Evolutionary conservation across 2,888 invertebrate species (phyloP), one percentile per base, ranked within the genome.

Genomic region (Hirtodrosophila histrioides): DNA sequence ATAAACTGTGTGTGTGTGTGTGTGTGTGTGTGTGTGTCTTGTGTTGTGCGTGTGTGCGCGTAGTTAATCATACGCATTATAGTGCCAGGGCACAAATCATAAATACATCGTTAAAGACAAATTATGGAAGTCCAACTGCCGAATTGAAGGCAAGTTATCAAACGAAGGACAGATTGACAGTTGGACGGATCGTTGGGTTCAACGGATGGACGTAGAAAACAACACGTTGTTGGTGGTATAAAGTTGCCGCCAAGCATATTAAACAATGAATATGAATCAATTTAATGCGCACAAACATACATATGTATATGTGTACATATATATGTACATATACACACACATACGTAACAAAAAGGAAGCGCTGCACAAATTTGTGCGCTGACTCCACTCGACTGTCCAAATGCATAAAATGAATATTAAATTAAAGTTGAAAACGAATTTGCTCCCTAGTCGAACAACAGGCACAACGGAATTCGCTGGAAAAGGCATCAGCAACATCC

Each of bases 221-320:
- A 31, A 31, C 7, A 1, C 31, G 7, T 6, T 9, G 31, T 31
- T n/a, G 44, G 35, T 35, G 43, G 40, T 57, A 64, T 44, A 72
- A 75, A 77, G 66, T 69, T 74, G 79, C 75, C 79, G 83, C 77
- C 77, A 36, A 81, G 87, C 84, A 88, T 88, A 88, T 84, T 88
- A 88, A 88, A 88, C 86, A 88, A 88, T 86, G 86, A 65, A 88
- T 78, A 86, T 88, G 84, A 86, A 88, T 88, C 84, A 88, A 88
- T 87, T 83, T 85, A 75, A 85, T 75, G 74, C 76, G 60, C 60
- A 57, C 43, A 50, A 72, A 69, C 29, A 49, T 43, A 51, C 39
- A 53, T 48, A 69, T n/a, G n/a, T n/a, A n/a, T n/a, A n/a, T n/a
- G n/a, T n/a, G n/a, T 11, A 29, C 37, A 58, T 3, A 55, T 9